A percentile compares a stretch with the other conserved stretches of the same genome.
These are phyloP conservation scores for Epiblema foenella DNA, from an alignment of 2,888 invertebrate genomes.

Conservation along the genomic window DNA sequence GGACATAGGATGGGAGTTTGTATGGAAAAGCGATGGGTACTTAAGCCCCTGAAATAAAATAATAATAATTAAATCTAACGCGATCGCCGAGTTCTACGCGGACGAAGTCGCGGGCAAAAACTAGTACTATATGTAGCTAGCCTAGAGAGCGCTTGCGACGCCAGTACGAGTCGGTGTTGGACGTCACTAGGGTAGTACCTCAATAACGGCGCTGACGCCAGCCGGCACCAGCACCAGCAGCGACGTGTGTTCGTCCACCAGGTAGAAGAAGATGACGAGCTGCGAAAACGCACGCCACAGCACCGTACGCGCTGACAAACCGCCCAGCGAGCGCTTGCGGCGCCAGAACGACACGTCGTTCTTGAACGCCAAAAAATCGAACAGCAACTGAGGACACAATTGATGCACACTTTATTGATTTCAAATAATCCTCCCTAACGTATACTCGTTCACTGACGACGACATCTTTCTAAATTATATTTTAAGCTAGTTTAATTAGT, in stretches of 20 bases:
- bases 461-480: too few relatives aligned
- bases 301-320: slow-evolving; percentile 94
- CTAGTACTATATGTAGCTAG: too few relatives aligned
- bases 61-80: too few relatives aligned
- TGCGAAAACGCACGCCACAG: slow-evolving; percentile 98
- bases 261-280: slow-evolving; percentile 94
- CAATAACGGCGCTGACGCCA: slow-evolving; percentile 94
- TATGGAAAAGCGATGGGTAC: too few relatives aligned
- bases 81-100: too few relatives aligned
- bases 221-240: slow-evolving; percentile 94
- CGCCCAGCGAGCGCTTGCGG: slow-evolving; percentile 92
- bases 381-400: slow-evolving; percentile 90
- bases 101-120: too few relatives aligned
- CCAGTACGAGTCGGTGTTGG: slow-evolving; percentile 98
- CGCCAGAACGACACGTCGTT: slow-evolving; percentile 99
- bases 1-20: too few relatives aligned
- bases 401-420: slow-evolving; percentile 1
- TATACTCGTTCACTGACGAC: too few relatives aligned
- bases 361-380: slow-evolving; percentile 99
- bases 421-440: too few relatives aligned
- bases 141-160: slow-evolving; percentile 92
- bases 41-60: too few relatives aligned
- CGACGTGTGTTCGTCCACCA: slow-evolving; percentile 96
- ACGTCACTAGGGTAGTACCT: slow-evolving; percentile 84
- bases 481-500: too few relatives aligned